These are phyloP conservation scores for Propithecus deckenii DNA, from an alignment of 2,797 vertebrate genomes.

Conservation along the genomic window DNA sequence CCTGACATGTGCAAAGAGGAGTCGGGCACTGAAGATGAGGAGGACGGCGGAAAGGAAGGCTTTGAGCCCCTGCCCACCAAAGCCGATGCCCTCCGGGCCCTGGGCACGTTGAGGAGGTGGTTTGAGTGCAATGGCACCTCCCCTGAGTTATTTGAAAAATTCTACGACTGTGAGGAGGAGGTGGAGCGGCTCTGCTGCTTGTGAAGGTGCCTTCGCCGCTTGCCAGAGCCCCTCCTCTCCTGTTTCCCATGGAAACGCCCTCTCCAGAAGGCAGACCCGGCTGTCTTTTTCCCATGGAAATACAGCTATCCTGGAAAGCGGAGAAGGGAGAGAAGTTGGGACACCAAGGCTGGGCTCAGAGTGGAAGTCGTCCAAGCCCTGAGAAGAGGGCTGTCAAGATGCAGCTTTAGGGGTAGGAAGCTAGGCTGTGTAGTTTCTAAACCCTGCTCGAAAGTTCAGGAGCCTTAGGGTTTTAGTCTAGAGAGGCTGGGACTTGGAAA, in stretches of 20 bases:
- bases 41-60: background rate
- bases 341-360: background rate
- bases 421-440: background rate
- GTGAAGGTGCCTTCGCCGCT: background rate
- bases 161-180: slow-evolving; percentile 77
- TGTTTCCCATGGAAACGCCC: slow-evolving; percentile 77
- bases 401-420: accelerated
- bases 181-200: slow-evolving; percentile 75
- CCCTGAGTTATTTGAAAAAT: slow-evolving; percentile 66
- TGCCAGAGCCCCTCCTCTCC: background rate
- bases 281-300: slow-evolving; percentile 74
- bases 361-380: background rate
- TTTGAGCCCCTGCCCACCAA: slow-evolving; percentile 56
- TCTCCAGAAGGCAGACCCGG: background rate
- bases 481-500: background rate
- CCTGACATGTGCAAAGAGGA: slow-evolving; percentile 69
- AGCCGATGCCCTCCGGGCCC: slow-evolving; percentile 64
- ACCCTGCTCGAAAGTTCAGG: background rate
- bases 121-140: slow-evolving; percentile 61
- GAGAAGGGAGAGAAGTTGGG: background rate
- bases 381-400: background rate
- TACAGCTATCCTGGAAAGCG: background rate
- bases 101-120: slow-evolving; percentile 76
- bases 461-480: background rate
- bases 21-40: background rate